Evolutionary conservation across 2,888 invertebrate genomes (phyloP).

Genomic region (Anodontia alba): DNA sequence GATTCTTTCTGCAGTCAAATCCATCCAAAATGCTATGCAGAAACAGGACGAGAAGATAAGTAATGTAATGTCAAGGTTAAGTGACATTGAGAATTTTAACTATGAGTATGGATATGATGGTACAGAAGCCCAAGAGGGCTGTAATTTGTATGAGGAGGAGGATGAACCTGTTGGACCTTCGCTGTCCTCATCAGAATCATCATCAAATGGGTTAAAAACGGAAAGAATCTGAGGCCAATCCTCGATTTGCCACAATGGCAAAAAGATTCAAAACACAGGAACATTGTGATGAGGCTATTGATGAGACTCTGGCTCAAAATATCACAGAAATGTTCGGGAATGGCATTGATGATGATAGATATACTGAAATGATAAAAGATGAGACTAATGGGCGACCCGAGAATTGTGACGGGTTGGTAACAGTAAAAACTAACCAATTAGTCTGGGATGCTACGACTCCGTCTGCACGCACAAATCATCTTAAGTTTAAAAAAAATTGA

Average conservation of each 20-base stretch:
- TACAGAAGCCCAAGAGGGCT: neutral
- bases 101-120: neutral
- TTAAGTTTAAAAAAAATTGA: constrained; percentile 23
- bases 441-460: constrained; percentile 36
- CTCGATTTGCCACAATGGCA: constrained; percentile 25
- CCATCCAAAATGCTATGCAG: neutral
- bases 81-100: neutral
- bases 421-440: constrained; percentile 34
- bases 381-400: constrained; percentile 30
- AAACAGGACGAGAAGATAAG: neutral
- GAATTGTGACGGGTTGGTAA: constrained; percentile 38
- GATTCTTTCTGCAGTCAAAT: neutral
- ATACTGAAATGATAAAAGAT: constrained; percentile 37
- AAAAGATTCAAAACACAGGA: constrained; percentile 39
- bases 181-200: neutral
- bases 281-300: constrained; percentile 27
- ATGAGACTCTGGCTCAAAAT: constrained; percentile 31
- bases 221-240: neutral
- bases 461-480: constrained; percentile 22
- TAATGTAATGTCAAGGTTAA: neutral
- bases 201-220: neutral
- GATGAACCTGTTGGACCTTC: neutral
- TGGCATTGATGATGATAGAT: constrained; percentile 40
- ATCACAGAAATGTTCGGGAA: constrained; percentile 41
- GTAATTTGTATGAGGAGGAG: neutral